Base-by-base conservation (phyloP, 2,113 vertebrate genomes). In the Prochilodus magdalenae region DNA sequence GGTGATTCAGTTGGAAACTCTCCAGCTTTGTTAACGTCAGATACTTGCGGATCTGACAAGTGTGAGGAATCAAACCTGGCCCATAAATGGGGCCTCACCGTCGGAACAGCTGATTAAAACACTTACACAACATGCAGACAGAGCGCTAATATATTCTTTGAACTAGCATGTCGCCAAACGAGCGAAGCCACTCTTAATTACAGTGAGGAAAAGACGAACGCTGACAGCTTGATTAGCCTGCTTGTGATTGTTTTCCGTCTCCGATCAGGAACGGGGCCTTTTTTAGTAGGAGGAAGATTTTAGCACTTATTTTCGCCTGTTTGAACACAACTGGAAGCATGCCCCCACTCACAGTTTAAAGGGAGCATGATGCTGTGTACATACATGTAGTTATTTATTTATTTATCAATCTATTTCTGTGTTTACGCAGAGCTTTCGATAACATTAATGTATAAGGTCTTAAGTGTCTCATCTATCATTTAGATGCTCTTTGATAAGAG, bases 401-500 rank as follows among this genome's bases (percentile, higher is more conserved):
- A 88, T 89, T 90, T 13, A 76, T 86, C n/a, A n/a, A n/a, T n/a
- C 80, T 63, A 65, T 65, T 75, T 77, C 36, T 92, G 18, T 87
- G 91, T 89, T 90, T 88, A 90, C 89, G 89, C 79, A 73, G 51
- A 78, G 67, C 30, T 26, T 59, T 83, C 84, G 70, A 83, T 75
- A 5, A 77, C 77, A 66, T 59, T 13, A 67, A 72, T 74, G 85
- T 86, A 71, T 60, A 55, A 59, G 75, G 82, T 85, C 36, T 80
- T 83, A 71, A 76, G 79, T 86, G 71, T 86, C 83, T 86, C 75
- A 87, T 87, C 84, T 89, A 82, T 87, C 87, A 88, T 89, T 88
- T 89, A 90, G 77, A 73, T 33, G 70, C 40, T 83, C 80, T 84
- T 63, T 30, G 72, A 60, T 67, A 63, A 27, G 33, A 65, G 26